Conservation (phyloP, 2,797 vertebrate species). For the Alectoris magna region DNA sequence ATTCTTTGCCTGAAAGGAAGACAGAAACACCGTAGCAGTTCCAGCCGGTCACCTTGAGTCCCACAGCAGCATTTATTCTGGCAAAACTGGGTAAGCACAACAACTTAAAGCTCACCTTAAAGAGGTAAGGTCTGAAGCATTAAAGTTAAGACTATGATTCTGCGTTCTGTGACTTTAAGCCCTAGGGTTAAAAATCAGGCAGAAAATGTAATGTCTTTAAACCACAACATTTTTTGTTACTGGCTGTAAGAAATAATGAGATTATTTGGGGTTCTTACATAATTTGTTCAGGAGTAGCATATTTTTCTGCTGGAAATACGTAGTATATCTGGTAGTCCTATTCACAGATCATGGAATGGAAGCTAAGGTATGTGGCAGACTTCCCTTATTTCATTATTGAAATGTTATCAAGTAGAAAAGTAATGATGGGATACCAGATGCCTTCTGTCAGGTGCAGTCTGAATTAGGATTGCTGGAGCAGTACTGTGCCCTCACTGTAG, state of each 20-base stretch:
- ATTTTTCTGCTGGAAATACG: background rate
- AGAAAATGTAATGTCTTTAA: background rate
- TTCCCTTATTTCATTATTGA: background rate
- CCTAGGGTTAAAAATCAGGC: background rate
- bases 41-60: background rate
- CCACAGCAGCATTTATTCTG: background rate
- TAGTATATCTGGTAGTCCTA: background rate
- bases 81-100: background rate
- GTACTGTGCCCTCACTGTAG: background rate
- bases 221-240: background rate
- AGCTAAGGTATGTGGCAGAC: background rate
- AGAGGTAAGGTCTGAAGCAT: background rate
- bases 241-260: background rate
- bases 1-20: constrained; percentile 89
- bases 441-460: background rate
- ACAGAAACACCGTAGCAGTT: background rate
- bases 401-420: background rate
- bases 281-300: background rate
- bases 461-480: background rate
- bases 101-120: no score
- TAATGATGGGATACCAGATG: background rate
- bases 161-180: background rate
- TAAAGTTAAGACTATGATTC: background rate
- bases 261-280: background rate
- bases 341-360: background rate